Base-by-base conservation (phyloP, 2,797 vertebrate species). In the Tadarida brasiliensis region DNA sequence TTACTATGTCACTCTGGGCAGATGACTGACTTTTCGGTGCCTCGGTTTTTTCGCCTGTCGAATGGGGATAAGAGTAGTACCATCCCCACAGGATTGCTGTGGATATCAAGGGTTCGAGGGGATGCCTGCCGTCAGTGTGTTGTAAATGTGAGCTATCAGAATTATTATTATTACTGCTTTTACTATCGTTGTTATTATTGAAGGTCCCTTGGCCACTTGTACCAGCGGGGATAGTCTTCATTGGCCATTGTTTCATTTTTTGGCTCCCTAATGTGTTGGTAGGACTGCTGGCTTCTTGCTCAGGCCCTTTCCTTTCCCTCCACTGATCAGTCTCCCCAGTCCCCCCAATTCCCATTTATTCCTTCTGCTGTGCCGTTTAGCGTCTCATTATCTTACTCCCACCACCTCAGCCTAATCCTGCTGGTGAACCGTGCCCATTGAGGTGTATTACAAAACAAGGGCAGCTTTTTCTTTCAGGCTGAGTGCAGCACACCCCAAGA, bases 401-500 rank as follows among this genome's bases (percentile, higher is more conserved):
- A 8, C 35, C 11, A 7, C 11, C 56, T 30, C 77, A 81, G 57
- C 49, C 49, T 51, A 20, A 61, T 39, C 51, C 14, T 51, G 0
- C 0, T 11, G 11, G 15, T 70, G 73, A 70, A 44, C 12, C 0
- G 5, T 71, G 39, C 26, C 30, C 20, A 3, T 3, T 39, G 17
- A 3, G 11, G 49, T 22, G 28, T 2, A 3, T 73, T 61, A 33
- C 8, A 28, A 47, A 73, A 44, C 5, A 4, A 54, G 11, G 39
- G 35, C 65, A 0, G 11, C 11, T 47, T 49, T 11, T 19, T 26
- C 8, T 20, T 68, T 54, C 5, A 0, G 47, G 19, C 4, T 44
- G 3, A 4, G 16, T 26, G 1, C 4, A 22, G 9, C 44, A n/a
- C 0, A 16, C n/a, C 26, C 73, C 0, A 2, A 54, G 24, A 47